Percentiles rank a stretch among this genome's conserved stretches.
These are phyloP conservation scores for Stegodyphus mimosarum DNA, from an alignment of 1,140 invertebrate genomes.

Conservation along the genomic window DNA sequence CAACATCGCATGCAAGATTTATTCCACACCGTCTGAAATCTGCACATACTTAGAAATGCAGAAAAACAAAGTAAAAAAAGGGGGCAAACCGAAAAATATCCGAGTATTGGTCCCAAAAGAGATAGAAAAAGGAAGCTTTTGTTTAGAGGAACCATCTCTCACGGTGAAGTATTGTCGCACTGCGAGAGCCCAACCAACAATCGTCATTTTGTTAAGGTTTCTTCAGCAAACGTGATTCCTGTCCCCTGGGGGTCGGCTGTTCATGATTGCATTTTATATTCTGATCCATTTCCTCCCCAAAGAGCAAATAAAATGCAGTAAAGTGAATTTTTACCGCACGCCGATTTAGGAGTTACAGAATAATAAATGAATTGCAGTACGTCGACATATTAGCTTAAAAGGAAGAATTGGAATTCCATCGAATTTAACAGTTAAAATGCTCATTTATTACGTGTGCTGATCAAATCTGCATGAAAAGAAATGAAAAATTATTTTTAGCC, in stretches of 20 bases:
- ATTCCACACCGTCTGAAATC: constrained; percentile 2
- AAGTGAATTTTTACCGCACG: too few species aligned
- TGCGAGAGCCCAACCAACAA: constrained; percentile 22
- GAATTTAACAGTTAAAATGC: too few species aligned
- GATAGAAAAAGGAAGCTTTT: constrained; percentile 22
- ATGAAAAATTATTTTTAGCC: too few species aligned
- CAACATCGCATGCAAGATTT: constrained; percentile 23
- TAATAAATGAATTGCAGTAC: too few species aligned
- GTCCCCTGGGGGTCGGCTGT: neutral
- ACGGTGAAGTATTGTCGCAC: constrained; percentile 20
- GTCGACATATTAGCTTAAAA: too few species aligned
- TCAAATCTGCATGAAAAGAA: too few species aligned
- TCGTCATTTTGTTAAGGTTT: constrained; percentile 34
- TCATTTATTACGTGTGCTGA: too few species aligned
- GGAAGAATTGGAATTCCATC: too few species aligned
- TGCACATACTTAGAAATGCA: neutral
- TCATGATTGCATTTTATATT: neutral
- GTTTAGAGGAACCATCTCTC: constrained; percentile 32
- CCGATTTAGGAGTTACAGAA: too few species aligned
- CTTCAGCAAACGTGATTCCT: constrained; percentile 18
- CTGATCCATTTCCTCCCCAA: neutral
- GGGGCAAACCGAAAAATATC: constrained; percentile 14
- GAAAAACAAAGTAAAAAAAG: constrained; percentile 4
- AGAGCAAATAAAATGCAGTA: too few species aligned
- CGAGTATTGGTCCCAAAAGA: constrained; percentile 37